Evolutionary conservation across 1,140 invertebrate species (phyloP), one percentile per base, ranked within the genome.

Genomic region (Rhopalosiphum maidis): DNA sequence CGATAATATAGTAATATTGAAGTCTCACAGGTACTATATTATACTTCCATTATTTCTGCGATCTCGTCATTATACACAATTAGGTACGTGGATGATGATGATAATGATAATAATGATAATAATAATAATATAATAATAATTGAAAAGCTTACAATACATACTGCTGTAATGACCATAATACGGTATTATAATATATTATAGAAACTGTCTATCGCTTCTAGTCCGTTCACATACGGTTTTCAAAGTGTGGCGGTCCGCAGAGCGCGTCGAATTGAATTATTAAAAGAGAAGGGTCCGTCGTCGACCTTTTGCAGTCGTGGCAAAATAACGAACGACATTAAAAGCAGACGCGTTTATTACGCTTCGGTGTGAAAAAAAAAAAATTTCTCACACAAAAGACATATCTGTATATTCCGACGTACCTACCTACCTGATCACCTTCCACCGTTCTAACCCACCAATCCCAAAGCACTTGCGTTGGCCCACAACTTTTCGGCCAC

Each of bases 321-420:
- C 30, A 48, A 46, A 87, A 89, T 89, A 89, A 88, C 86, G 43
- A 88, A 88, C 86, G 86, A 88, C 86, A 88, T 88, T 88, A 88
- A 88, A 88, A 88, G 30, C 86, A 88, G 86, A 88, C 86, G 86
- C 86, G 23, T 51, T 88, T 88, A 48, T 48, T 77, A 77, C 60
- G 46, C 86, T 88, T 88, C 21, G 86, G 46, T 23, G 86, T 88
- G 54, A 89, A 89, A 87, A 48, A 86, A 48, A 86, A 86, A 86
- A 86, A 86, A 86, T 18, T 46, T 22, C 15, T 89, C 21, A 6
- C 35, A 55, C n/a, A 55, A 89, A 55, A 54, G 21, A 55, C 54
- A 37, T 55, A 54, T 30, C 46, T 87, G 30, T 48, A 30, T 85
- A 85, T 41, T 77, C 60, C 60, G 6, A 41, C n/a, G n/a, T n/a